Conservation (phyloP, 2,113 vertebrate genomes). For the Microcebus ravelobensis region DNA sequence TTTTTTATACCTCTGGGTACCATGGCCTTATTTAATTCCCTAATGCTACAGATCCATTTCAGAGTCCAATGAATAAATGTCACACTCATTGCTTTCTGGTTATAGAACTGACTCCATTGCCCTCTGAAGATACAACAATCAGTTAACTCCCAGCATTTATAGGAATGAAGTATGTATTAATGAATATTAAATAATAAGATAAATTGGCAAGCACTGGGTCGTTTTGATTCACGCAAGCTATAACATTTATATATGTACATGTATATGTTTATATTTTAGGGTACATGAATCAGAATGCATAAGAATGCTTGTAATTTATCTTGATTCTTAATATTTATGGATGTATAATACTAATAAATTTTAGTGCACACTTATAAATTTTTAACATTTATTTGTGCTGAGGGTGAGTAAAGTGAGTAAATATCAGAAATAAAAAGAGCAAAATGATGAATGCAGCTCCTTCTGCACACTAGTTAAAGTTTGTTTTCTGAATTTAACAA, state of each 20-base stretch:
- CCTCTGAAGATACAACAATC: slow-evolving; percentile 67
- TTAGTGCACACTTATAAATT: slow-evolving; percentile 69
- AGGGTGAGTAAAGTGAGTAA: slow-evolving; percentile 60
- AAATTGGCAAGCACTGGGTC: slow-evolving; percentile 61
- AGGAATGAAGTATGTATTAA: slow-evolving; percentile 74
- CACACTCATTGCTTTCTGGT: slow-evolving; percentile 70
- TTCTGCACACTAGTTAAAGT: slow-evolving; percentile 28
- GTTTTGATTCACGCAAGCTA: slow-evolving; percentile 68
- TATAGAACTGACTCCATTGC: slow-evolving; percentile 56
- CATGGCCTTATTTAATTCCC: slow-evolving; percentile 58
- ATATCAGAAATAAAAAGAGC: slow-evolving; percentile 68
- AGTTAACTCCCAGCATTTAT: slow-evolving; percentile 63
- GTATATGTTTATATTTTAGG: slow-evolving; percentile 72
- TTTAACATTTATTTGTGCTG: slow-evolving; percentile 45
- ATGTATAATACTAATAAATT: slow-evolving; percentile 73
- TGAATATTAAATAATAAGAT: slow-evolving; percentile 77
- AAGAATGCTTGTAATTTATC: slow-evolving; percentile 67
- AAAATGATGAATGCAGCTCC: slow-evolving; percentile 51
- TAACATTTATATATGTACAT: slow-evolving; percentile 67
- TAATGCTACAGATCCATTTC: slow-evolving; percentile 70
- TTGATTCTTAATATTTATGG: slow-evolving; percentile 78
- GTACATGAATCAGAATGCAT: slow-evolving; percentile 70
- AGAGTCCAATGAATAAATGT: slow-evolving; percentile 77
- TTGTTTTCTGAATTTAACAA: slow-evolving; percentile 48
- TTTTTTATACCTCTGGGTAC: slow-evolving; percentile 53